A percentile compares a stretch with the other conserved stretches of the same genome.
These are phyloP conservation scores for Arrhopalites spinosus DNA, from an alignment of 2,888 invertebrate genomes.

Conservation along the genomic window DNA sequence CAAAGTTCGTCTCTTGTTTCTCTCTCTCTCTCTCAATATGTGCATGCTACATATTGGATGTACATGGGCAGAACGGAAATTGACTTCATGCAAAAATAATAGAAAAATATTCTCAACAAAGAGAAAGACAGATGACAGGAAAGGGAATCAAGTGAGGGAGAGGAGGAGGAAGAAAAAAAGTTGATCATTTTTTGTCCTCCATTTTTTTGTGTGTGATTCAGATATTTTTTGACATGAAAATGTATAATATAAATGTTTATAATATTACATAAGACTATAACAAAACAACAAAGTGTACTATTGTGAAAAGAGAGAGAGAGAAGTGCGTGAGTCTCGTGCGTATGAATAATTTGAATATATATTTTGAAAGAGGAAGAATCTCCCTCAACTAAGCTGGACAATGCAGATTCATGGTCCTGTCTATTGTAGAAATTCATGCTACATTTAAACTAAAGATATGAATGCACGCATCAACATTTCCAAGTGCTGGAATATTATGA, in stretches of 20 bases:
- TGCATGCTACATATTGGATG: background rate
- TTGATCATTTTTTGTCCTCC: background rate
- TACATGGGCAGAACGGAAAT: conserved; percentile 3
- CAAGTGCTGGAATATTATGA: too few species aligned
- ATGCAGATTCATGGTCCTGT: background rate
- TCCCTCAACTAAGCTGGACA: background rate
- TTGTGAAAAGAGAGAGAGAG: background rate
- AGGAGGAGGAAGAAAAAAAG: background rate
- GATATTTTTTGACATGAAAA: background rate
- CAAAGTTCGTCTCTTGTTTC: too few species aligned
- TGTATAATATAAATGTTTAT: background rate
- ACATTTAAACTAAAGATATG: conserved; percentile 6
- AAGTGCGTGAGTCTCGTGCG: conserved; percentile 8
- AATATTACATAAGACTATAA: too few species aligned
- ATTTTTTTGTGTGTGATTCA: background rate
- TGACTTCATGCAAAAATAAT: background rate
- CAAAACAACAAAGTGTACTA: too few species aligned
- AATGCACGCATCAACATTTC: too few species aligned
- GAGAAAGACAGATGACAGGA: background rate
- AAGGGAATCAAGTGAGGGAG: background rate
- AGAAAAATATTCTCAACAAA: too few species aligned
- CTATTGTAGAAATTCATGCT: background rate
- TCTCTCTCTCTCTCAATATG: background rate
- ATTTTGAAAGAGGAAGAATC: conserved; percentile 7
- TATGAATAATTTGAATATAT: conserved; percentile 27